A percentile compares a stretch with the other conserved stretches of the same genome.
These are phyloP conservation scores for Drosophila fuyamai DNA, from an alignment of 1,140 invertebrate genomes.

Conservation along the genomic window DNA sequence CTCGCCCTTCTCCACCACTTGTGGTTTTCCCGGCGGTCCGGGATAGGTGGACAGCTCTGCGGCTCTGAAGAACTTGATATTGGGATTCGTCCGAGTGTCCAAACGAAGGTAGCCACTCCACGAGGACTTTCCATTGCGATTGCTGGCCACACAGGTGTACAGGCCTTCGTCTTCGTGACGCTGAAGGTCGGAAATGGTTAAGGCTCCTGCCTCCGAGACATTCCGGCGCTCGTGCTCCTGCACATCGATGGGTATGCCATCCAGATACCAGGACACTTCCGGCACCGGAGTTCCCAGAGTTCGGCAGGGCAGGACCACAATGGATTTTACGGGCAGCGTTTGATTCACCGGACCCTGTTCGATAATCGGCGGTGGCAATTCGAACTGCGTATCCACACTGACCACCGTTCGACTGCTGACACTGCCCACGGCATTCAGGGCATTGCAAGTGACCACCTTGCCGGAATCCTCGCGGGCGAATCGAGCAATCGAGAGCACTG, in stretches of 20 bases:
- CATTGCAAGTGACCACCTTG: slow-evolving; percentile 91
- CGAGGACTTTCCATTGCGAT: slow-evolving; percentile 92
- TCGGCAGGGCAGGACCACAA: slow-evolving; percentile 91
- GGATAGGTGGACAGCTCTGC: slow-evolving; percentile 91
- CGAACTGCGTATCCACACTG: slow-evolving; percentile 91
- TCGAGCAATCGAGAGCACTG: slow-evolving; percentile 87
- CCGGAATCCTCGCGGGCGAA: slow-evolving; percentile 88
- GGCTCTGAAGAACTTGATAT: slow-evolving; percentile 92
- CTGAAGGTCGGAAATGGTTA: slow-evolving; percentile 91
- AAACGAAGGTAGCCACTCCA: slow-evolving; percentile 93
- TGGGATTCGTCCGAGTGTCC: slow-evolving; percentile 92
- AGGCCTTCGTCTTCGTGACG: slow-evolving; percentile 89
- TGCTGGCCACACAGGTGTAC: slow-evolving; percentile 93
- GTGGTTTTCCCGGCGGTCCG: slow-evolving; percentile 91
- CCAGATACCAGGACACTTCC: slow-evolving; percentile 93
- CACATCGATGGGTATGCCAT: slow-evolving; percentile 89
- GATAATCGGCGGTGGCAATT: slow-evolving; percentile 94
- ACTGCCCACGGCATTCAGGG: slow-evolving; percentile 92
- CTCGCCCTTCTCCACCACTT: slow-evolving; percentile 90
- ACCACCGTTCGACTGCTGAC: slow-evolving; percentile 91
- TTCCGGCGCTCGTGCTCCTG: slow-evolving; percentile 87
- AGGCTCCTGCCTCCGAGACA: slow-evolving; percentile 88
- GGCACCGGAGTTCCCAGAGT: slow-evolving; percentile 91
- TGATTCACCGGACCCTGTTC: slow-evolving; percentile 95
- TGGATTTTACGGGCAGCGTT: slow-evolving; percentile 91